A percentile compares a stretch with the other conserved stretches of the same genome.
These are phyloP conservation scores for Diprion similis DNA, from an alignment of 1,140 invertebrate genomes.

Conservation along the genomic window DNA sequence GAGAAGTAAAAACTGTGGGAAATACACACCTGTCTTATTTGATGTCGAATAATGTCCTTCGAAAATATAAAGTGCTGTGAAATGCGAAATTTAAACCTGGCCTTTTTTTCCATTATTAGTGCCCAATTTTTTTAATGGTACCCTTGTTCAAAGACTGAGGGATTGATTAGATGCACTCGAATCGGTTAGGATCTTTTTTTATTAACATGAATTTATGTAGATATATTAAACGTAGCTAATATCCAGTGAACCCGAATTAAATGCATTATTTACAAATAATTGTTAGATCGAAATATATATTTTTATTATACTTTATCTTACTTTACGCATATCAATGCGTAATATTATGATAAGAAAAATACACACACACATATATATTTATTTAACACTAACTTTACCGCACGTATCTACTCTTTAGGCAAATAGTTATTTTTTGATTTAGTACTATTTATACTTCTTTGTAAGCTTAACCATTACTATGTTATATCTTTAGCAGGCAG, in stretches of 20 bases:
- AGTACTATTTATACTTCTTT: background rate
- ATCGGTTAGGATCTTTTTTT: background rate
- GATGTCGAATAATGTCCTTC: background rate
- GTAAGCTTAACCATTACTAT: background rate
- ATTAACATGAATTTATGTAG: background rate
- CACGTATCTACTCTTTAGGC: background rate
- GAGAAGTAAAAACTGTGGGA: background rate
- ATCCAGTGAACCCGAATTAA: background rate
- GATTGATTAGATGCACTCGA: background rate
- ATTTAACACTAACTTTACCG: background rate
- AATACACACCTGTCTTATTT: background rate
- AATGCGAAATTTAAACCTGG: background rate
- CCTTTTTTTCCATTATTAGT: background rate
- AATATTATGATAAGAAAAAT: background rate
- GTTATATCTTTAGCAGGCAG: background rate
- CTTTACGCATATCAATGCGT: background rate
- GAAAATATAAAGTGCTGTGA: background rate
- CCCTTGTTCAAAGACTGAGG: background rate
- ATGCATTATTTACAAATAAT: background rate
- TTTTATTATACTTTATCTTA: background rate
- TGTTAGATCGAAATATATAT: background rate
- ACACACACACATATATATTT: conserved; percentile 1
- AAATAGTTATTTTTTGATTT: background rate
- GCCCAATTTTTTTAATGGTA: too few relatives aligned
- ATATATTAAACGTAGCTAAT: background rate